Evolutionary conservation across 2,888 invertebrate species (phyloP).

Genomic region (Papilio demoleus): DNA sequence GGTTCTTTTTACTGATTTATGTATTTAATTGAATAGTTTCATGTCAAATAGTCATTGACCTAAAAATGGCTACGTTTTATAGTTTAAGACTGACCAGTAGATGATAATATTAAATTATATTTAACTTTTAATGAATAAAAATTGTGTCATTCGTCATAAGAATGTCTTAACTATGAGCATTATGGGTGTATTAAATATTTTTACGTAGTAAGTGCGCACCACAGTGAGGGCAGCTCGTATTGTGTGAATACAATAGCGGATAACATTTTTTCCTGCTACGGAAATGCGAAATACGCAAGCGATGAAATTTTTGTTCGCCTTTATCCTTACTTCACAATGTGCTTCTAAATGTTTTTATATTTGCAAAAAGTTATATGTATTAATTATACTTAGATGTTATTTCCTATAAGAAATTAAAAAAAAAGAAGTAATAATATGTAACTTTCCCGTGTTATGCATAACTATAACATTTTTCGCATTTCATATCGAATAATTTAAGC

Average conservation of each 20-base stretch:
- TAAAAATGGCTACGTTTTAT: no score
- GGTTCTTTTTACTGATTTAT: no score
- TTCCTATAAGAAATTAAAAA: no score
- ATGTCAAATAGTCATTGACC: no score
- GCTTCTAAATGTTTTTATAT: background rate
- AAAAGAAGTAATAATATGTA: no score
- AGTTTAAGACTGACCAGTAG: background rate
- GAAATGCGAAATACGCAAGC: constrained; percentile 29
- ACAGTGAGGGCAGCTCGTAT: constrained; percentile 21
- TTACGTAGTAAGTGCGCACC: constrained; percentile 11
- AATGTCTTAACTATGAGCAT: background rate
- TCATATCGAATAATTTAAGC: background rate
- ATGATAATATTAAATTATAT: background rate
- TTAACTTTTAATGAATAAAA: background rate
- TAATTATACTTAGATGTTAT: no score
- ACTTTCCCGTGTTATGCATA: no score
- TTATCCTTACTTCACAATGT: background rate
- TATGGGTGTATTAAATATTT: constrained; percentile 24
- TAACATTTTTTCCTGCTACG: constrained; percentile 4
- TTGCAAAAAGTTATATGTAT: background rate
- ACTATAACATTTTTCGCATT: no score
- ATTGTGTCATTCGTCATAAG: background rate
- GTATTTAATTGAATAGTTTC: no score
- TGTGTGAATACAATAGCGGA: constrained; percentile 23
- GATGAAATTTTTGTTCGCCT: constrained; percentile 6